Percentiles rank a stretch among this genome's conserved stretches.
phyloP scores from a whole-genome alignment of 2,888 invertebrate species.

The Aporophyla nigra region DNA sequence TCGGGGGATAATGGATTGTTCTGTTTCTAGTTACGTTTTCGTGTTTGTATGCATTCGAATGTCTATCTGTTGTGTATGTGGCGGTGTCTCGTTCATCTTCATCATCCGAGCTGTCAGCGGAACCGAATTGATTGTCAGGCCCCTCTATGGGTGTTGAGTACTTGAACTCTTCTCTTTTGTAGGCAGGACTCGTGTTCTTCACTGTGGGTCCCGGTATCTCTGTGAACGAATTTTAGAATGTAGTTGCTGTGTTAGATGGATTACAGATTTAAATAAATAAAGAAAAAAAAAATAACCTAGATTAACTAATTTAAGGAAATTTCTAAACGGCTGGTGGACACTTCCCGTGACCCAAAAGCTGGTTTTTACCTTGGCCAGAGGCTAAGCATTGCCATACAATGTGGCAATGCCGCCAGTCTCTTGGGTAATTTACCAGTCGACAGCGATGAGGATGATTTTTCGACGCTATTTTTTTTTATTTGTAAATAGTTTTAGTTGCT shows the following conservation, averaged over 20 bases:
- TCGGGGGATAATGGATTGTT: conserved; percentile 71
- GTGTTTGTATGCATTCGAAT: conserved; percentile 63
- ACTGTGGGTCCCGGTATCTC: conserved; percentile 94
- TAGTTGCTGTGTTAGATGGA: conserved; percentile 36
- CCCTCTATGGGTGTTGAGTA: conserved; percentile 86
- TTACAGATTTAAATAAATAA: no score
- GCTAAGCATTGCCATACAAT: no score
- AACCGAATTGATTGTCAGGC: conserved; percentile 93
- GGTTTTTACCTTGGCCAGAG: no score
- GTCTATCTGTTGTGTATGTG: conserved; percentile 69
- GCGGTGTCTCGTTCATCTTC: conserved; percentile 86
- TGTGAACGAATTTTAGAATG: conserved; percentile 76
- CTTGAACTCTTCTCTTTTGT: conserved; percentile 90
- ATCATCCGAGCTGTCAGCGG: conserved; percentile 93
- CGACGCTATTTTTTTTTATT: no score
- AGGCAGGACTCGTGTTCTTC: conserved; percentile 89
- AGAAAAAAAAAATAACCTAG: no score
- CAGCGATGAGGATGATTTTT: no score
- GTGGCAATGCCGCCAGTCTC: no score
- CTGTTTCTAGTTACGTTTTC: conserved; percentile 78
- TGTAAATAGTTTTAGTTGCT: no score
- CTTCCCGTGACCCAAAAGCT: no score
- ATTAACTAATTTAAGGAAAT: no score
- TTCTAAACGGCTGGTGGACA: no score
- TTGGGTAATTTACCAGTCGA: no score